Evolutionary conservation across 2,113 vertebrate genomes (phyloP), one percentile per base, ranked within the genome.

Genomic region (Notothenia coriiceps): DNA sequence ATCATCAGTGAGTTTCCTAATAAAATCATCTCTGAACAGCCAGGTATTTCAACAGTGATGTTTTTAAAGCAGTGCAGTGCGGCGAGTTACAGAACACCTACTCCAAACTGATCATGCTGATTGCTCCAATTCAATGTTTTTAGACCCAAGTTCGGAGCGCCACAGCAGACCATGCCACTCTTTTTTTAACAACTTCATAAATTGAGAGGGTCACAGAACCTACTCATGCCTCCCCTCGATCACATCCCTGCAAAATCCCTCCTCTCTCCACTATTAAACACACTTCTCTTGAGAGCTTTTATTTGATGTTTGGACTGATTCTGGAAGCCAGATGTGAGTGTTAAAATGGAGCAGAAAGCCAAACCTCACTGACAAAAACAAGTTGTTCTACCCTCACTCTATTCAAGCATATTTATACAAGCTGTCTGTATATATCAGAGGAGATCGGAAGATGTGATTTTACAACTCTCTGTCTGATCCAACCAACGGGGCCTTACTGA

Each of bases 71-170:
- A 6, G 44, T 20, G 50, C 50, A 35, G n/a, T 52, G 68, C 70
- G 57, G 55, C 4, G 3, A 55, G 73, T 76, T 70, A 79, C 68
- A 57, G 52, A 78, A 63, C 75, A 79, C 77, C 77, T 83, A 52
- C 62, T 81, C 60, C 64, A 18, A 65, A 62, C 50, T 44, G 15
- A 86, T 88, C 52, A 79, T 5, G 55, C 13, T 46, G 56, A 84
- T 74, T 62, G 79, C 76, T 81, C 55, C 64, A 70, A 82, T 77
- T 87, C 59, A 54, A 22, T 83, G 71, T 74, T 82, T 88, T 87
- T 29, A 80, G 78, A 88, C 67, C 60, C 60, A 17, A 2, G 74
- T 44, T 71, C 64, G 61, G 65, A 63, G 79, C 71, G 77, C 49
- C 72, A 61, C 69, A 22, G 66, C 73, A 57, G 70, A 68, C 76